These are phyloP conservation scores for Aix galericulata DNA, from an alignment of 2,113 vertebrate species.

Conservation along the genomic window DNA sequence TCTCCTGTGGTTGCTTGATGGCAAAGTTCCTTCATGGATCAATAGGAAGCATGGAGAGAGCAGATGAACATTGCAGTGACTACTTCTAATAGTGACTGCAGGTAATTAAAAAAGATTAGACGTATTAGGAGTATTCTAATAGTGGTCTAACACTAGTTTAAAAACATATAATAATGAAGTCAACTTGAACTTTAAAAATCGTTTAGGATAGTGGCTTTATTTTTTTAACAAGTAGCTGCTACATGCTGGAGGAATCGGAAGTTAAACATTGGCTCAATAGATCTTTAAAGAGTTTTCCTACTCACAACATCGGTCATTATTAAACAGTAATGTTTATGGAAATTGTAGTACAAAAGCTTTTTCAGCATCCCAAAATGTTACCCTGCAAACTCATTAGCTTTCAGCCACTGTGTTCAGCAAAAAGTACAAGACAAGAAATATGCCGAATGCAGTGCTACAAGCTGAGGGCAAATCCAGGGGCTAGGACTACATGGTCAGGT, in stretches of 20 bases:
- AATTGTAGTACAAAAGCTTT: neutral
- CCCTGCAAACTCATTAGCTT: neutral
- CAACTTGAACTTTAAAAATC: conserved; percentile 45
- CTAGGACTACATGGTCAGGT: neutral
- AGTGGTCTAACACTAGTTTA: conserved; percentile 12
- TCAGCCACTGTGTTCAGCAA: neutral
- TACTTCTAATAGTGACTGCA: conserved; percentile 27
- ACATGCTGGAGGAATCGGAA: conserved; percentile 16
- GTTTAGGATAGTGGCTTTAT: neutral
- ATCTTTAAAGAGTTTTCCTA: conserved; percentile 2
- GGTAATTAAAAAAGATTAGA: conserved; percentile 50
- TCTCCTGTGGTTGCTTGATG: neutral
- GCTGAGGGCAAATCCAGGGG: neutral
- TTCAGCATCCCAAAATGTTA: neutral
- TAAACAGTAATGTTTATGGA: conserved; percentile 2
- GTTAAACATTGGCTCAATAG: conserved; percentile 22
- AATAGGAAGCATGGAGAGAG: conserved; percentile 29
- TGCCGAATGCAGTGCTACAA: neutral
- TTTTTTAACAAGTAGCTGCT: conserved; percentile 6
- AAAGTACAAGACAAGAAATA: neutral
- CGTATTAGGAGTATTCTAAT: conserved; percentile 23
- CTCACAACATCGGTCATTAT: neutral
- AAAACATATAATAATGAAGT: conserved; percentile 2
- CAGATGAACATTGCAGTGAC: conserved; percentile 39
- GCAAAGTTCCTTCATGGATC: conserved; percentile 43